These are phyloP conservation scores for Ochotona curzoniae DNA, from an alignment of 2,113 vertebrate genomes.

Conservation along the genomic window DNA sequence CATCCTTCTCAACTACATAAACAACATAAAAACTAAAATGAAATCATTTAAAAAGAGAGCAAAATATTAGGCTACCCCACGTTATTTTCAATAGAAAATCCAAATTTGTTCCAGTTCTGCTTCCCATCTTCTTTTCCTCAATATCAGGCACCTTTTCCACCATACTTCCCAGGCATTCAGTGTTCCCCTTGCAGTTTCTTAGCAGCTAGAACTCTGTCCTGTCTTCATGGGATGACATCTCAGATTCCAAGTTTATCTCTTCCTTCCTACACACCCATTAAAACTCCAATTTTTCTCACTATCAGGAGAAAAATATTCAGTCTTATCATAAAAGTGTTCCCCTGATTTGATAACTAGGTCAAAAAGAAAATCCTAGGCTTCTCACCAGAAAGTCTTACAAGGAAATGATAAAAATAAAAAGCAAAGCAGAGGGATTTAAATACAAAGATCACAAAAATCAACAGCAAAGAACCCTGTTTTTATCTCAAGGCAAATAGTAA, in stretches of 20 bases:
- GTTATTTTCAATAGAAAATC: neutral
- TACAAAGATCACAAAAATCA: neutral
- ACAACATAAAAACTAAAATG: neutral
- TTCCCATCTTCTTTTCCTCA: slow-evolving; percentile 4
- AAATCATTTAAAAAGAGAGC: neutral
- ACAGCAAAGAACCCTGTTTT: neutral
- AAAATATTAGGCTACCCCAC: neutral
- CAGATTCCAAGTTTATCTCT: slow-evolving; percentile 32
- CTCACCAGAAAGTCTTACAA: neutral
- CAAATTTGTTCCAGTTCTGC: neutral
- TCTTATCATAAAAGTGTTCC: neutral
- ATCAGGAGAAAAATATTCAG: slow-evolving; percentile 25
- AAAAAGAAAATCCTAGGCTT: neutral
- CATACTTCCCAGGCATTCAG: neutral
- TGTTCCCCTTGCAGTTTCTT: neutral
- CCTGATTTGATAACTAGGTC: neutral
- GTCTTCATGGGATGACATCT: neutral
- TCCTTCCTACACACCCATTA: slow-evolving; percentile 12
- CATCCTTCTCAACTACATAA: too few relatives aligned
- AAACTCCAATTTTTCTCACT: slow-evolving; percentile 35
- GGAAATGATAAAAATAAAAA: neutral
- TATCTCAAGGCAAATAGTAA: slow-evolving; percentile 19
- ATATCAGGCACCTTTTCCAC: neutral
- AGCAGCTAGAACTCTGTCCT: neutral
- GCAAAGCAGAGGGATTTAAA: slow-evolving; percentile 20